Evolutionary conservation across 2,888 invertebrate species (phyloP).

Genomic region (Barypeithes pellucidus): DNA sequence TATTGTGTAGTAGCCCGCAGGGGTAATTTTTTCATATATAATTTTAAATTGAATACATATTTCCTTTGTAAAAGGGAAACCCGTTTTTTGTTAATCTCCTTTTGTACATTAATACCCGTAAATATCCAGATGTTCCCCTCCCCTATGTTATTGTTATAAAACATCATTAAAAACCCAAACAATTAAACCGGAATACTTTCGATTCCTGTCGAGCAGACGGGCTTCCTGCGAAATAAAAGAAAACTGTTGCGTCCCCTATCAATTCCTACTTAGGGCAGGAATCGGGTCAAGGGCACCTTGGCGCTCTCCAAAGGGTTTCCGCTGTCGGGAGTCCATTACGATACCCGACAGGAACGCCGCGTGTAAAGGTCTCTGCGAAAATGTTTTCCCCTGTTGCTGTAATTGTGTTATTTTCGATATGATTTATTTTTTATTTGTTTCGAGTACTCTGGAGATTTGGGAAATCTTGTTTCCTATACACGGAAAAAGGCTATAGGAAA

Average conservation of each 20-base stretch:
- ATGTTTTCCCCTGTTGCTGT: conserved; percentile 9
- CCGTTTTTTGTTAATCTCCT: too few relatives aligned
- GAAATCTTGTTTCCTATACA: too few relatives aligned
- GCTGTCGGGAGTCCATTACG: conserved; percentile 23
- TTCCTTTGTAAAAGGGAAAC: not conserved
- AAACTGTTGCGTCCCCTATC: conserved; percentile 31
- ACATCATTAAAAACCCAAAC: not conserved
- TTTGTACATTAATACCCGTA: not conserved
- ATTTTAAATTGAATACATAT: too few relatives aligned
- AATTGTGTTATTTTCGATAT: conserved; percentile 5
- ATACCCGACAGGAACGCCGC: conserved; percentile 3
- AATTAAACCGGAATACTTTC: conserved; percentile 31
- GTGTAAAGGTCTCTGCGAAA: conserved; percentile 8
- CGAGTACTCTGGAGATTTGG: too few relatives aligned
- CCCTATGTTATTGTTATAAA: conserved; percentile 10
- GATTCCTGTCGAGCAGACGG: conserved; percentile 24
- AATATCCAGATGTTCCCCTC: conserved; percentile 7
- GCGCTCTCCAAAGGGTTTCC: conserved; percentile 19
- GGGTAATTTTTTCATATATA: too few relatives aligned
- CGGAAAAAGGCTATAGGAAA: too few relatives aligned
- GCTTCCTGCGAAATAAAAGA: conserved; percentile 32
- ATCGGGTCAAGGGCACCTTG: conserved; percentile 22
- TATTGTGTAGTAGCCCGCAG: too few relatives aligned
- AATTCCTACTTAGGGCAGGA: conserved; percentile 26
- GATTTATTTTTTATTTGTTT: conserved; percentile 1